Evolutionary conservation across 2,888 invertebrate species (phyloP).

Genomic region (Hyles lineata): DNA sequence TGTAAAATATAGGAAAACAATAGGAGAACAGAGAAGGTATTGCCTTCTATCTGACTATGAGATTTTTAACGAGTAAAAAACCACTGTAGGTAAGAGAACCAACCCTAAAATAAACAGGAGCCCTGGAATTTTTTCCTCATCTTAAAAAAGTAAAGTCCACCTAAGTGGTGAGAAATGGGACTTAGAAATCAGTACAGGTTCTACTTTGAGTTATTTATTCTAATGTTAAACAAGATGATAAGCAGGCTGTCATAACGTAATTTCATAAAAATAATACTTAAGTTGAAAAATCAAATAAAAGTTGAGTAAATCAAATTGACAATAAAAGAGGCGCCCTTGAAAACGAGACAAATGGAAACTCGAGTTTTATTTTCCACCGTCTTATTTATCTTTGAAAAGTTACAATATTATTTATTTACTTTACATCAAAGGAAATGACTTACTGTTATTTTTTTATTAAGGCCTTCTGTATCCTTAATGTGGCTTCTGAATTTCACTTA

Average conservation of each 20-base stretch:
- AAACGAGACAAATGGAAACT: constrained; percentile 9
- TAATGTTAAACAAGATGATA: not conserved
- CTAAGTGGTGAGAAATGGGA: not conserved
- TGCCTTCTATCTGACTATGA: no score
- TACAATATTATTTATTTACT: not conserved
- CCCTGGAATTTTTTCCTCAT: no score
- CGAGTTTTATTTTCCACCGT: not conserved
- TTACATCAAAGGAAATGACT: not conserved
- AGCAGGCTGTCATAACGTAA: not conserved
- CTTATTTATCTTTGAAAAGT: not conserved
- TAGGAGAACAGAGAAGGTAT: no score
- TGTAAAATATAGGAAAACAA: no score
- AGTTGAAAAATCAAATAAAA: constrained; percentile 18
- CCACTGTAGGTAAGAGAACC: no score
- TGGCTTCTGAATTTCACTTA: no score
- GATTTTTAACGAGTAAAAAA: no score
- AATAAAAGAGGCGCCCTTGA: constrained; percentile 9
- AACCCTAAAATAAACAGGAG: no score
- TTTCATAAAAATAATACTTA: not conserved
- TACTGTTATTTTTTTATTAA: no score
- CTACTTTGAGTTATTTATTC: not conserved
- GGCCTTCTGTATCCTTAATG: no score
- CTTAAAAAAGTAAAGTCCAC: no score
- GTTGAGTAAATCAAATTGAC: not conserved
- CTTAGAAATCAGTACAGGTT: not conserved